Conservation (phyloP, 2,113 vertebrate species). For the Ammodramus savannarum region DNA sequence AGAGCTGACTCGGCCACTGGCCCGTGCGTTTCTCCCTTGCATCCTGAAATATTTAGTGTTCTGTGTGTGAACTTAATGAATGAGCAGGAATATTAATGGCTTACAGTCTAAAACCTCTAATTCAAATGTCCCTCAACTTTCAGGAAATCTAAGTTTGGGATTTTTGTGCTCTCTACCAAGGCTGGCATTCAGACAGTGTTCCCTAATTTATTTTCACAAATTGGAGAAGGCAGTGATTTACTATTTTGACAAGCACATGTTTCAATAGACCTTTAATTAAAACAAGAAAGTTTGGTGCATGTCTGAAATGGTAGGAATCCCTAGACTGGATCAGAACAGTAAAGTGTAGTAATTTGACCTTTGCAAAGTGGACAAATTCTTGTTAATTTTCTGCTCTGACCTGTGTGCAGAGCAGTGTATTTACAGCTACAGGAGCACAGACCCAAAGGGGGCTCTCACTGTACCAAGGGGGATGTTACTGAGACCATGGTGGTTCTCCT, state of each 20-base stretch:
- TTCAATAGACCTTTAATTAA: conserved; percentile 43
- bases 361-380: neutral
- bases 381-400: neutral
- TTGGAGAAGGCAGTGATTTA: conserved; percentile 9
- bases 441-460: neutral
- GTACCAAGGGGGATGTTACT: neutral
- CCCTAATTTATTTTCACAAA: conserved; percentile 20
- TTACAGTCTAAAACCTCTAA: neutral
- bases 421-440: neutral
- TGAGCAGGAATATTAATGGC: neutral
- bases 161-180: neutral
- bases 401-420: neutral
- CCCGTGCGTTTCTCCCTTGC: neutral
- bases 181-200: neutral
- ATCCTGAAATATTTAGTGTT: neutral
- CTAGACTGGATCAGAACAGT: conserved; percentile 4
- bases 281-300: neutral
- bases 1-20: fast-evolving
- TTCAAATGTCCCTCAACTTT: neutral
- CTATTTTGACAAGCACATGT: conserved; percentile 35
- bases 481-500: fast-evolving
- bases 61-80: neutral
- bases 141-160: conserved; percentile 28
- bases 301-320: conserved; percentile 8
- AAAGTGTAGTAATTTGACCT: neutral